Percentiles rank a stretch among this genome's conserved stretches.
Conservation (phyloP, 2,888 invertebrate genomes). For the Nephrotoma guestfalica region DNA sequence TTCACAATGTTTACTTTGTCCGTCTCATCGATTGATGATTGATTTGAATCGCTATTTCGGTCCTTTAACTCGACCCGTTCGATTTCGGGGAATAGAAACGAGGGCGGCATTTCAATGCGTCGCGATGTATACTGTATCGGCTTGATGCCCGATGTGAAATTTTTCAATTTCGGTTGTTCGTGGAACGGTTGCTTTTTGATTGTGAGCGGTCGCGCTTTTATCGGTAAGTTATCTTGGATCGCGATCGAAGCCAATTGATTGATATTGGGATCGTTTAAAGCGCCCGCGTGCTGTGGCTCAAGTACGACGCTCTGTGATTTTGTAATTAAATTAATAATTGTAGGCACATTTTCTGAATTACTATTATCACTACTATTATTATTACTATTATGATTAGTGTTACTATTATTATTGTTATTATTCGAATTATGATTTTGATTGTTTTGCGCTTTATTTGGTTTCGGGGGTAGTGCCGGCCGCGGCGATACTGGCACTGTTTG, state of each 20-base stretch:
- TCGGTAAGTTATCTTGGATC: conserved; percentile 33
- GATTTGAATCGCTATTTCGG: conserved; percentile 18
- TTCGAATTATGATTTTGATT: background rate
- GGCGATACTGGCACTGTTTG: conserved; percentile 16
- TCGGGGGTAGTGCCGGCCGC: conserved; percentile 70
- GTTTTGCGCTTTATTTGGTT: conserved; percentile 42
- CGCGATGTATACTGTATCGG: conserved; percentile 53
- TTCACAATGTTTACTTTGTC: background rate
- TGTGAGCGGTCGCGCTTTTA: conserved; percentile 72
- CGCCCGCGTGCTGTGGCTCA: conserved; percentile 9
- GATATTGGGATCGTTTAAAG: background rate
- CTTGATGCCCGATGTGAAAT: conserved; percentile 37
- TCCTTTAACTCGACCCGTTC: conserved; percentile 42
- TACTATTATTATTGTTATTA: conserved; percentile 9
- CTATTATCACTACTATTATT: background rate
- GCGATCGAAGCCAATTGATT: background rate
- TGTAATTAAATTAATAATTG: conserved; percentile 19
- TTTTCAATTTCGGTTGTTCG: conserved; percentile 63
- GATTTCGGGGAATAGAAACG: conserved; percentile 64
- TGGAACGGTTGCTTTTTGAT: conserved; percentile 70
- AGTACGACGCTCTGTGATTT: conserved; percentile 12
- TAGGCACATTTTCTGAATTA: conserved; percentile 9
- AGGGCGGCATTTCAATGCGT: conserved; percentile 70
- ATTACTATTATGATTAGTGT: background rate
- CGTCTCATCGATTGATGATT: background rate